Percentiles rank a stretch among this genome's conserved stretches.
Evolutionary conservation across 1,140 invertebrate genomes (phyloP).

Genomic region (Zaprionus africanus): DNA sequence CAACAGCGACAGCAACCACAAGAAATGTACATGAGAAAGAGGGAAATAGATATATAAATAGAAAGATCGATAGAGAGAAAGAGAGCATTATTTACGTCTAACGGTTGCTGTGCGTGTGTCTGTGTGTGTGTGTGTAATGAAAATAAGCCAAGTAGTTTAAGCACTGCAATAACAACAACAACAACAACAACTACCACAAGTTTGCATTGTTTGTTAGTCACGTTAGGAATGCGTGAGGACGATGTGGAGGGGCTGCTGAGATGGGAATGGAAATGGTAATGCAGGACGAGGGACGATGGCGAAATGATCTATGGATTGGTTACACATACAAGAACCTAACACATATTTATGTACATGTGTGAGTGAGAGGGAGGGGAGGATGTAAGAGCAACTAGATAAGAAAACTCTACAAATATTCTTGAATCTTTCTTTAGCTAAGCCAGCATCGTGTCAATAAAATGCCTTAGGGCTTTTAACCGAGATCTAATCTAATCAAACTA

Average conservation of each 20-base stretch:
- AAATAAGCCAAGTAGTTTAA: constrained; percentile 5
- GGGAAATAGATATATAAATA: constrained; percentile 1
- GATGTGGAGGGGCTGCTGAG: not conserved
- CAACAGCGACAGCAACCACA: constrained; percentile 21
- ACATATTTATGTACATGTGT: not conserved
- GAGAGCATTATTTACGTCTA: not conserved
- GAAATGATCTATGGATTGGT: not conserved
- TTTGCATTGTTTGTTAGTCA: constrained; percentile 16
- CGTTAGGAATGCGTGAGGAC: not conserved
- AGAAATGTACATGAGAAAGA: constrained; percentile 35
- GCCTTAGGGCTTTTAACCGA: too few species aligned
- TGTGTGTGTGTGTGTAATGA: constrained; percentile 10
- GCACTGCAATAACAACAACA: constrained; percentile 19
- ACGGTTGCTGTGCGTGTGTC: not conserved
- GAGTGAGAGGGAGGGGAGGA: not conserved
- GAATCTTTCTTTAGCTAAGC: too few species aligned
- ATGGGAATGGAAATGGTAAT: not conserved
- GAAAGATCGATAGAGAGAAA: constrained; percentile 5
- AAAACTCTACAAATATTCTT: not conserved
- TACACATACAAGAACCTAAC: not conserved
- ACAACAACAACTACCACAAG: constrained; percentile 28
- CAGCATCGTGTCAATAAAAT: too few species aligned
- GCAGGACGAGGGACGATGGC: not conserved
- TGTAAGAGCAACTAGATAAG: not conserved
- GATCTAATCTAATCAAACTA: too few species aligned